Base-by-base conservation (phyloP, 2,797 vertebrate species). In the Sebastiscus tertius region DNA sequence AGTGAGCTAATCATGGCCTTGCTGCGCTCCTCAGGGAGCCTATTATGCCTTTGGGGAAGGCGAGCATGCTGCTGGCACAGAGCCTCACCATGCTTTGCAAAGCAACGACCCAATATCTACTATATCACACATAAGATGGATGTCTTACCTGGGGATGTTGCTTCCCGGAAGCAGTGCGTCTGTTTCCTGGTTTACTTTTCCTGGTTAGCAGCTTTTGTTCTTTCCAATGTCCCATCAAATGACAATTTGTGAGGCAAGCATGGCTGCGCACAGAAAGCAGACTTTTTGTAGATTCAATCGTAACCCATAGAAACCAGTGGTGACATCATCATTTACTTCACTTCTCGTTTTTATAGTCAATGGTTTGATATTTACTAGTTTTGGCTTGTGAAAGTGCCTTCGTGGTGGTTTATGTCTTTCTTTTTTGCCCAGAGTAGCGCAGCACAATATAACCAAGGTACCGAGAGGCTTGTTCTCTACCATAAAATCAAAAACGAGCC, bases 361-460 rank as follows among this genome's bases (percentile, higher is more conserved):
- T 69, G 59, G 49, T 64, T 82, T 66, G 58, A 71, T 83, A 71
- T 89, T 89, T 75, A 64, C 56, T 49, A 46, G 52, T 68, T 73
- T 58, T 69, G 73, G 66, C 75, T 72, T 2, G 16, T 72, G 11
- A 72, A 76, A 80, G 64, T 6, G 20, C 60, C 29, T 66, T 71
- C 6, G 4, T 55, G 65, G 20, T 68, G 46, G 64, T 74, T 70
- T 39, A 18, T 58, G 36, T 49, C 18, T 62, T 49, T 52, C 12
- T 14, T 77, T 62, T 71, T 42, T 60, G 27, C 24, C 26, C 27
- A 73, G 46, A 76, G 61, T 64, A 74, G 16, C 10, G 31, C 4
- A 74, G 34, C 61, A 55, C 58, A 69, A 16, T 71, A 49, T 31
- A 64, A 62, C 12, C 54, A 77, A 73, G 52, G 14, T 20, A 22